A percentile compares a stretch with the other conserved stretches of the same genome.
Evolutionary conservation across 2,113 vertebrate species (phyloP).

Genomic region (Cyanistes caeruleus): DNA sequence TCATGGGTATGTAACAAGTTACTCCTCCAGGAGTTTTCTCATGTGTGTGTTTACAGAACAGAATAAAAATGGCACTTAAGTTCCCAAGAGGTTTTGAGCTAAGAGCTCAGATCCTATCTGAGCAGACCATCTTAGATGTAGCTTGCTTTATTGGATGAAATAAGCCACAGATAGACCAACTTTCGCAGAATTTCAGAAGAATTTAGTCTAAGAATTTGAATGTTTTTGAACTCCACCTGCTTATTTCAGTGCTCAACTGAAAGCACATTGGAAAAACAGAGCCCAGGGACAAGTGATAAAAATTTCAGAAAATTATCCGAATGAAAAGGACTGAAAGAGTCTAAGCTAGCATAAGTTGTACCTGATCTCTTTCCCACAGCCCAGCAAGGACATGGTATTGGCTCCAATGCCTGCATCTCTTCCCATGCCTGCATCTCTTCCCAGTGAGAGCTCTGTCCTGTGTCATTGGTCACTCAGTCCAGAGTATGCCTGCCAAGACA

Average conservation of each 20-base stretch:
- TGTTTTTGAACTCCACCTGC: not conserved
- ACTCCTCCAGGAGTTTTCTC: conserved; percentile 49
- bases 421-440: not conserved
- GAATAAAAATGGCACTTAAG: conserved; percentile 50
- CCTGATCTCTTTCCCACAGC: not conserved
- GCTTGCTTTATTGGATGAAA: conserved; percentile 56
- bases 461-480: not conserved
- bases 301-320: not conserved
- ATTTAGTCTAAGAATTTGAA: not conserved
- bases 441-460: not conserved
- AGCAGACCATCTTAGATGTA: conserved; percentile 47
- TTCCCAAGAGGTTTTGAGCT: conserved; percentile 29
- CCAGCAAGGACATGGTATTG: not conserved
- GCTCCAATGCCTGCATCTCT: not conserved
- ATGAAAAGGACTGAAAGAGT: not conserved
- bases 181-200: conserved; percentile 27
- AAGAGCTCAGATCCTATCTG: not conserved
- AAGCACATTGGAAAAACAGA: not conserved
- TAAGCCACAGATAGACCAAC: conserved; percentile 41
- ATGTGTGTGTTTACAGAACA: not conserved
- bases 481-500: not conserved
- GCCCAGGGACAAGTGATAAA: not conserved
- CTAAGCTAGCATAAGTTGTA: not conserved
- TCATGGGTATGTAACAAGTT: conserved; percentile 63
- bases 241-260: not conserved